Percentiles rank a stretch among this genome's conserved stretches.
Conservation (phyloP, 2,888 invertebrate species). For the Syrphus vitripennis region DNA sequence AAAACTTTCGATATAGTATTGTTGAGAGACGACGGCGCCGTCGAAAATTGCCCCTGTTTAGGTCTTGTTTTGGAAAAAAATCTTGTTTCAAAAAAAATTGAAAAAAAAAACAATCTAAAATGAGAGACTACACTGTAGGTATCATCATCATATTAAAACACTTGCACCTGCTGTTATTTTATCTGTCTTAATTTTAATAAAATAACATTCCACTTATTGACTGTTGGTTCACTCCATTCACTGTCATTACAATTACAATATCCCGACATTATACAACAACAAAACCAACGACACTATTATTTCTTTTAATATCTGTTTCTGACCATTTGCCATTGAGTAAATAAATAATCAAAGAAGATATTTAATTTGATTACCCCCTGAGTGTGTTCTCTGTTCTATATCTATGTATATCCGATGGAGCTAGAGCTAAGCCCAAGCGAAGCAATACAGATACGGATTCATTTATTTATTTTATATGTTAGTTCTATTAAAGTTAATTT, state of each 20-base stretch:
- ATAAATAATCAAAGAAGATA: constrained; percentile 64
- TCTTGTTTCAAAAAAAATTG: too few relatives aligned
- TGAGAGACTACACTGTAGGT: background rate
- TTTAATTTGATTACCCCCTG: constrained; percentile 61
- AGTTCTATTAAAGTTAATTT: constrained; percentile 54
- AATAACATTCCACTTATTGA: constrained; percentile 21
- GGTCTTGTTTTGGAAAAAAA: too few relatives aligned
- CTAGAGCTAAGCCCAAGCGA: background rate
- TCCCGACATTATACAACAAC: constrained; percentile 3
- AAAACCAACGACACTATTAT: constrained; percentile 1
- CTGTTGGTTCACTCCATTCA: constrained; percentile 9
- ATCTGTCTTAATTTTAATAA: constrained; percentile 14
- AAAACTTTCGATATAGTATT: too few relatives aligned
- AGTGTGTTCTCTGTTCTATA: background rate
- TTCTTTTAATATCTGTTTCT: background rate
- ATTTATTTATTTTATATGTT: constrained; percentile 48
- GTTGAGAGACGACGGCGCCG: too few relatives aligned
- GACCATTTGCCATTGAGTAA: constrained; percentile 48
- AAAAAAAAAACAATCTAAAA: background rate
- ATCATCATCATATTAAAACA: background rate
- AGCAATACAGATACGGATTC: constrained; percentile 1
- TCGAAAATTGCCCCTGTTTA: too few relatives aligned
- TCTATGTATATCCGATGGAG: background rate
- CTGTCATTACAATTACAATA: constrained; percentile 54
- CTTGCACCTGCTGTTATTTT: constrained; percentile 48